A percentile compares a stretch with the other conserved stretches of the same genome.
phyloP scores from a whole-genome alignment of 2,797 vertebrate species.

The Labeo calbasu region DNA sequence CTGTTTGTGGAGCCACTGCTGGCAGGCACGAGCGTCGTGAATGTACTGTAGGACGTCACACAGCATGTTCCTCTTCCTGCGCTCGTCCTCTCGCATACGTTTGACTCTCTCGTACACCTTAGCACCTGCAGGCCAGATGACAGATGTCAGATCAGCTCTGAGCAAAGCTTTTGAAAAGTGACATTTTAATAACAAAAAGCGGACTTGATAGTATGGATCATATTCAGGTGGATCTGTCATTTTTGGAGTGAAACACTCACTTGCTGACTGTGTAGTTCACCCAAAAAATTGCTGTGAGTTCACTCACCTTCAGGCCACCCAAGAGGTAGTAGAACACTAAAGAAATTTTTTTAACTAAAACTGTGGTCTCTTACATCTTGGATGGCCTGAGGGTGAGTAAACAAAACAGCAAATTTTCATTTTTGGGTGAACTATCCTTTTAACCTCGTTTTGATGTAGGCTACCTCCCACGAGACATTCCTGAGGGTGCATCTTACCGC shows the following conservation, averaged over 20 bases:
- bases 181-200: background rate
- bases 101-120: constrained; percentile 91
- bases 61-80: constrained; percentile 92
- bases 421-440: background rate
- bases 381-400: background rate
- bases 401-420: background rate
- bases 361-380: background rate
- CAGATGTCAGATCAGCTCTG: background rate
- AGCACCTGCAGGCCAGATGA: constrained; percentile 79
- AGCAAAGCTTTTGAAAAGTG: background rate
- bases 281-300: background rate
- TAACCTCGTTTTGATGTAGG: constrained; percentile 6
- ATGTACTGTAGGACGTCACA: constrained; percentile 96
- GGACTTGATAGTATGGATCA: background rate
- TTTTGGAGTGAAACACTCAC: background rate
- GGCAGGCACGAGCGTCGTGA: constrained; percentile 93
- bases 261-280: background rate
- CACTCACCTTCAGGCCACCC: background rate
- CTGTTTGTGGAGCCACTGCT: constrained; percentile 98
- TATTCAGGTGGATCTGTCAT: constrained; percentile 1
- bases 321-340: background rate
- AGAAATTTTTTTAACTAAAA: background rate
- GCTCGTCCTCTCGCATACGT: constrained; percentile 89
- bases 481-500: constrained; percentile 83
- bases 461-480: background rate